Base-by-base conservation (phyloP, 2,888 invertebrate species). In the Herminia tarsipennalis region DNA sequence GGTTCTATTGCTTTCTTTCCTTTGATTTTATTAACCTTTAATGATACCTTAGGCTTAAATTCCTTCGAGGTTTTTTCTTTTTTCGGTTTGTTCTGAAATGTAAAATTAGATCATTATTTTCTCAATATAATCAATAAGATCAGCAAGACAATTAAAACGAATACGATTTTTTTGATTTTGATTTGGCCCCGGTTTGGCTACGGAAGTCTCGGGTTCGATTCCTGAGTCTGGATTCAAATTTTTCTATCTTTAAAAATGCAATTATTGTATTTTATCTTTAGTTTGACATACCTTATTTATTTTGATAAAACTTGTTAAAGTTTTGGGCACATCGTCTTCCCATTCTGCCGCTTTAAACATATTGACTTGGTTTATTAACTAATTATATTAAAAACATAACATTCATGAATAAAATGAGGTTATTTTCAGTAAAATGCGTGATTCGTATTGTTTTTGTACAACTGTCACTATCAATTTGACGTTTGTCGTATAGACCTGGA, bases 271-370 rank as follows among this genome's bases (percentile, higher is more conserved):
- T n/a, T n/a, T n/a, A n/a, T n/a, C n/a, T n/a, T n/a, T n/a, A n/a
- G n/a, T n/a, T 9, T 9, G 27, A 28, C 10, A 2, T 18, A 80
- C 78, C 59, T 75, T 68, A 16, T 41, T 25, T 36, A 61, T 58
- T 53, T 62, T 73, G 14, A 54, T 62, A 58, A 81, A 77, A 34
- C 64, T 64, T 13, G 63, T 41, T 25, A 62, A 66, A 14, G 44
- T 58, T 39, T 69, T 70, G 1, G 78, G 75, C 14, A 75, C 66
- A 43, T 77, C 77, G 10, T 75, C 78, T 17, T 72, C 83, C 83
- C 86, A 86, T 2, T 78, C 79, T 32, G 85, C 83, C 54, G 66
- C 68, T 69, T 79, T 70, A 54, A 86, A 86, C 83, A 83, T 85
- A 1, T 36, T 37, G 6, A 4, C 9, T 35, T 34, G 33, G 16